Conservation (phyloP, 2,888 invertebrate species). For the Nomada hirtipes region DNA sequence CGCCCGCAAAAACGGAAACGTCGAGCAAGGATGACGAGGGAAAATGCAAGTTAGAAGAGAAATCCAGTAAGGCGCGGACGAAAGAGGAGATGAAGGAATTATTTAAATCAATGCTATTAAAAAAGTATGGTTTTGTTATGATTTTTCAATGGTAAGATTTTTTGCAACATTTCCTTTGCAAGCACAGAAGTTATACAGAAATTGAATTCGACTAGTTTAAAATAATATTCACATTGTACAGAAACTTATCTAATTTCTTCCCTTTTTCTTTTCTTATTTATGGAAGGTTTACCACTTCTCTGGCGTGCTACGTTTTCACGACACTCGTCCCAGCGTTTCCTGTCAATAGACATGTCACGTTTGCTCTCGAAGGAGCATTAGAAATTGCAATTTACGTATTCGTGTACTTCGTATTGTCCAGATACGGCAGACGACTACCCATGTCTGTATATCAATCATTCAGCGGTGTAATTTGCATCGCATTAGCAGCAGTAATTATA, state of each 20-base stretch:
- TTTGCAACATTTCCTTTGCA: neutral
- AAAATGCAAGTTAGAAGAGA: slow-evolving; percentile 37
- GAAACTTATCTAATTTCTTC: neutral
- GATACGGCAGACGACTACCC: slow-evolving; percentile 84
- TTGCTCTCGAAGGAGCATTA: slow-evolving; percentile 84
- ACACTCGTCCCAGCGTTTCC: slow-evolving; percentile 83
- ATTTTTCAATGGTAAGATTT: slow-evolving; percentile 71
- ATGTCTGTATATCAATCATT: slow-evolving; percentile 82
- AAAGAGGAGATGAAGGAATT: slow-evolving; percentile 40
- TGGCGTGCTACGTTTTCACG: slow-evolving; percentile 84
- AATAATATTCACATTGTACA: neutral
- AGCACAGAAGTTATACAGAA: neutral
- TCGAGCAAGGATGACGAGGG: slow-evolving; percentile 46
- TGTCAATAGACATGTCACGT: slow-evolving; percentile 84
- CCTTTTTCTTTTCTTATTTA: slow-evolving; percentile 13
- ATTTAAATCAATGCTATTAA: slow-evolving; percentile 57
- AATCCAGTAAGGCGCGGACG: slow-evolving; percentile 21
- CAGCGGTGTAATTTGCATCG: slow-evolving; percentile 82
- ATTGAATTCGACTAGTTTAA: neutral
- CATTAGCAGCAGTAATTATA: slow-evolving; percentile 79
- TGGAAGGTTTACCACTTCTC: slow-evolving; percentile 84
- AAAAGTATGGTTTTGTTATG: slow-evolving; percentile 67
- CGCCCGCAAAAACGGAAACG: slow-evolving; percentile 51
- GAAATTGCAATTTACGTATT: slow-evolving; percentile 84
- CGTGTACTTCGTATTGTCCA: slow-evolving; percentile 80